Evolutionary conservation across 2,113 vertebrate genomes (phyloP).

Genomic region (Paralichthys olivaceus): DNA sequence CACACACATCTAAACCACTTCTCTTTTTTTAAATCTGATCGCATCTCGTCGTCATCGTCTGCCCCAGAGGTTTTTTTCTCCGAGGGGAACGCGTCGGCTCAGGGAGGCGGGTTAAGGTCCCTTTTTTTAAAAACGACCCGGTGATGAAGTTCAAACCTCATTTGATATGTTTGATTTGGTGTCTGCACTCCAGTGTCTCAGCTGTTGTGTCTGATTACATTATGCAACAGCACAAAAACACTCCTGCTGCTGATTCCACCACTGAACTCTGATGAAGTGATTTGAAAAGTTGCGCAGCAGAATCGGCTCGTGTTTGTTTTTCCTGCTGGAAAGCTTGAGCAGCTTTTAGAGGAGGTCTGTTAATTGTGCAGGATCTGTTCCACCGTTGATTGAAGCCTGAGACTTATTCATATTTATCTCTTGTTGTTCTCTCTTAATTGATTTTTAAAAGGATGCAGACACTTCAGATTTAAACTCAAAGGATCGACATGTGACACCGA

Average conservation of each 20-base stretch:
- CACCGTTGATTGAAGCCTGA: too few relatives aligned
- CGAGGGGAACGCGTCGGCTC: neutral
- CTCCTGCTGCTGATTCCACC: neutral
- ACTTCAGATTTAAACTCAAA: too few relatives aligned
- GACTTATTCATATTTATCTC: too few relatives aligned
- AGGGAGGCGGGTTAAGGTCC: neutral
- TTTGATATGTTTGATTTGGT: neutral
- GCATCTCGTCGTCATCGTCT: neutral
- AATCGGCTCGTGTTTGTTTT: neutral
- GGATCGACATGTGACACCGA: too few relatives aligned
- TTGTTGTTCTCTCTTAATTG: too few relatives aligned
- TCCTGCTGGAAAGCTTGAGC: neutral
- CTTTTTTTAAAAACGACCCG: too few relatives aligned
- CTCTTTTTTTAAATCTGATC: neutral
- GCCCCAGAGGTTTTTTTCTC: neutral
- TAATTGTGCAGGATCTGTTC: too few relatives aligned
- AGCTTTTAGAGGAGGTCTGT: too few relatives aligned
- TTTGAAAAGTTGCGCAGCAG: neutral
- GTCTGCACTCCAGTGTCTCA: neutral
- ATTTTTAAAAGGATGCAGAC: too few relatives aligned
- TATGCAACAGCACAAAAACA: neutral
- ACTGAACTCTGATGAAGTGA: neutral
- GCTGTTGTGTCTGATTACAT: slow-evolving; percentile 30
- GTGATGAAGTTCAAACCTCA: slow-evolving; percentile 2
- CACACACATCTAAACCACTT: neutral